These are phyloP conservation scores for Netelia inedita DNA, from an alignment of 2,888 invertebrate genomes.

Conservation along the genomic window DNA sequence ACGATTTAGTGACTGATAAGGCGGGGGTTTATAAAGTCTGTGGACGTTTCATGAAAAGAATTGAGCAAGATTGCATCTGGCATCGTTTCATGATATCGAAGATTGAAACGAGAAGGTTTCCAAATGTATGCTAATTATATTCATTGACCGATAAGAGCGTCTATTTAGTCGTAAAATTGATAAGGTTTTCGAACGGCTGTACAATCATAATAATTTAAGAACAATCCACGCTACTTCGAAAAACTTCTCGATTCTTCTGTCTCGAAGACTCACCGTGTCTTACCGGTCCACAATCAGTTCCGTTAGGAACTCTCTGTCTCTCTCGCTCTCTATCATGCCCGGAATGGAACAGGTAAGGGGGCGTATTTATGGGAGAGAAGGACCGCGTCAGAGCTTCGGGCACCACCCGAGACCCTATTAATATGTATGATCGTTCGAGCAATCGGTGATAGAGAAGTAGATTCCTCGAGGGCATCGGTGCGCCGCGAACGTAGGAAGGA, in stretches of 20 bases:
- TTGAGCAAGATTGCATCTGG: no score
- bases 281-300: constrained; percentile 67
- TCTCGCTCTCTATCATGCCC: constrained; percentile 26
- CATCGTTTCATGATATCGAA: no score
- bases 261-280: constrained; percentile 45
- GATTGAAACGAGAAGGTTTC: no score
- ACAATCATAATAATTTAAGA: neutral
- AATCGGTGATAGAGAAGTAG: constrained; percentile 74
- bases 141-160: no score
- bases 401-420: constrained; percentile 75
- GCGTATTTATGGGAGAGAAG: constrained; percentile 16
- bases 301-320: constrained; percentile 58
- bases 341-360: constrained; percentile 40
- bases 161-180: no score
- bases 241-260: neutral
- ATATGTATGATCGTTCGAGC: constrained; percentile 80
- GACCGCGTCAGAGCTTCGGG: constrained; percentile 51
- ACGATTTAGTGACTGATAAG: no score
- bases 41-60: no score
- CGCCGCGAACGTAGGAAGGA: constrained; percentile 45
- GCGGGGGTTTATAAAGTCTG: no score
- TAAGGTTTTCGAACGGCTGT: no score
- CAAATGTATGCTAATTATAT: no score
- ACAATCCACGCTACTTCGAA: constrained; percentile 9
- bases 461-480: constrained; percentile 72